phyloP scores from a whole-genome alignment of 2,113 vertebrate genomes.

The Marmota monax region DNA sequence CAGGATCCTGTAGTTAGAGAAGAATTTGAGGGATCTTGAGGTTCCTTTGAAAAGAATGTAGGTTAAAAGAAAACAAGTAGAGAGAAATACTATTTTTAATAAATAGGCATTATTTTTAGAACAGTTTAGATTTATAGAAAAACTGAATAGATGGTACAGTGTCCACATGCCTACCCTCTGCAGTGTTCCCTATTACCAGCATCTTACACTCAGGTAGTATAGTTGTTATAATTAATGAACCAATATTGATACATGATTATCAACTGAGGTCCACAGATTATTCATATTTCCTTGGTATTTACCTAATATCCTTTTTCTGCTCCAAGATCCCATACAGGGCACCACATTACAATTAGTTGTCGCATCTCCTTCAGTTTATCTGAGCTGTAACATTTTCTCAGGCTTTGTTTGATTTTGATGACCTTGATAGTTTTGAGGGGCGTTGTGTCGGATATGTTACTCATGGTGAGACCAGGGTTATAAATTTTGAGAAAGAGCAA shows the following conservation, averaged over 20 bases:
- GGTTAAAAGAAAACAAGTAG: neutral
- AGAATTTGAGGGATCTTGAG: neutral
- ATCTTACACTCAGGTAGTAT: neutral
- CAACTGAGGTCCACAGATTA: neutral
- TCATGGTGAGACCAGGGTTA: neutral
- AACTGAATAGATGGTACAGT: neutral
- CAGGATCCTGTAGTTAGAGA: neutral
- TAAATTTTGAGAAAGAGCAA: neutral
- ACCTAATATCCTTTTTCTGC: neutral
- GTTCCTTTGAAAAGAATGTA: neutral
- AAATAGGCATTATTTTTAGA: neutral
- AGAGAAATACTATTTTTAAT: neutral
- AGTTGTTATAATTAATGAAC: neutral
- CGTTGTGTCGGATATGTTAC: neutral
- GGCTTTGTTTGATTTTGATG: neutral
- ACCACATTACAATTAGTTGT: neutral
- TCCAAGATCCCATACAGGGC: neutral
- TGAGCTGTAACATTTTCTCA: neutral
- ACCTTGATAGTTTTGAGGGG: neutral
- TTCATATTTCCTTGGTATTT: neutral
- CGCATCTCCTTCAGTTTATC: neutral
- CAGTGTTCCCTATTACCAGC: neutral
- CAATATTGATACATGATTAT: neutral
- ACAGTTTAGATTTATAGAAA: constrained; percentile 23
- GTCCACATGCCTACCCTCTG: neutral